phyloP scores from a whole-genome alignment of 2,113 vertebrate genomes.

The Puffinus mauretanicus region DNA sequence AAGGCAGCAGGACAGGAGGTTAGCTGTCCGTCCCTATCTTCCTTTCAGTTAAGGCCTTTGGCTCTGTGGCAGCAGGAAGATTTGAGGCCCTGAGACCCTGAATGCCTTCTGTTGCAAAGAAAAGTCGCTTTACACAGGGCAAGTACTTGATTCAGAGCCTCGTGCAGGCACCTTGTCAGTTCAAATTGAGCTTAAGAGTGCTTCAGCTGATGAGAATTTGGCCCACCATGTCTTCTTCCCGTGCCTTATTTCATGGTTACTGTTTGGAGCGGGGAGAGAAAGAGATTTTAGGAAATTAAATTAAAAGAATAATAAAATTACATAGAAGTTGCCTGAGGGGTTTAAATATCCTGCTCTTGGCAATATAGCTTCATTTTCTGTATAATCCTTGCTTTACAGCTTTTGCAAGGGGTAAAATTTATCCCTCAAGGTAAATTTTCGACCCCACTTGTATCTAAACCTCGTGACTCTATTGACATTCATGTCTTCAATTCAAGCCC shows the following conservation, averaged over 20 bases:
- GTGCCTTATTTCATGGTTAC: background rate
- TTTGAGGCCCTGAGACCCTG: background rate
- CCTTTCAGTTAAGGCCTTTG: background rate
- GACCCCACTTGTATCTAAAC: constrained; percentile 49
- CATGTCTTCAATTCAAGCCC: constrained; percentile 43
- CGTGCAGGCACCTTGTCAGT: background rate
- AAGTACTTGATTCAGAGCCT: background rate
- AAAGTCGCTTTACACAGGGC: background rate
- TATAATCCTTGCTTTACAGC: constrained; percentile 35
- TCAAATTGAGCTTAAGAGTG: background rate
- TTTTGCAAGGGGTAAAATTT: constrained; percentile 53
- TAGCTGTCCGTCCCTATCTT: background rate
- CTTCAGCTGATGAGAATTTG: background rate
- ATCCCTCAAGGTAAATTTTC: constrained; percentile 24
- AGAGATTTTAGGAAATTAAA: constrained; percentile 44
- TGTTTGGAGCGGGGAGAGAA: background rate
- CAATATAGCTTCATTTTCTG: background rate
- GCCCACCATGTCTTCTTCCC: background rate
- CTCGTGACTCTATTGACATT: constrained; percentile 49
- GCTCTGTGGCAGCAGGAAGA: background rate
- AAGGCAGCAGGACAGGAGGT: background rate
- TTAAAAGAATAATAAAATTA: constrained; percentile 44
- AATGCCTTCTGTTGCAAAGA: background rate
- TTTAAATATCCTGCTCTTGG: constrained; percentile 26
- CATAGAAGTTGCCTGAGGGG: background rate